Conservation (phyloP, 2,797 vertebrate species). For the Mycteria americana region DNA sequence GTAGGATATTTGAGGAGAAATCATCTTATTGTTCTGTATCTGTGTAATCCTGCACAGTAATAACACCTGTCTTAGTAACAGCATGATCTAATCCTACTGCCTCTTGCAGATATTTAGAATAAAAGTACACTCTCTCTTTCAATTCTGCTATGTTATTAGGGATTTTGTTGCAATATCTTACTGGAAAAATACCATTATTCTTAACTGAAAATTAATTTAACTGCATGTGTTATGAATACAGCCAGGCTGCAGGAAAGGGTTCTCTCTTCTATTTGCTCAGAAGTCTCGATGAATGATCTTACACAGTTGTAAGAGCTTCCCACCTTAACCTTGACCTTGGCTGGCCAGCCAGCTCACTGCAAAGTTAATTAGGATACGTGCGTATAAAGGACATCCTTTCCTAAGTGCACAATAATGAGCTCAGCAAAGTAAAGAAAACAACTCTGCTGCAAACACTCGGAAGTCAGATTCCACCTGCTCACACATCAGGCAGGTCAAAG, state of each 20-base stretch:
- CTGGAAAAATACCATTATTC: neutral
- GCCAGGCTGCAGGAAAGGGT: neutral
- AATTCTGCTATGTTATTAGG: neutral
- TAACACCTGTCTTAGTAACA: neutral
- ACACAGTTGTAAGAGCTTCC: neutral
- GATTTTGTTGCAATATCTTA: neutral
- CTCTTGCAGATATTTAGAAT: neutral
- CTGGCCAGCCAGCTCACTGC: neutral
- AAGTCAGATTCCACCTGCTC: neutral
- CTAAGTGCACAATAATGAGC: neutral
- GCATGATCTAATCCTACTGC: neutral
- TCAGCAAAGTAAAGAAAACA: slow-evolving; percentile 25
- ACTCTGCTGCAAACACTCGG: neutral
- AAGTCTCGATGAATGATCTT: neutral
- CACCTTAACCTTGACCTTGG: neutral
- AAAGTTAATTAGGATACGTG: neutral
- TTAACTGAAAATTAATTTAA: neutral
- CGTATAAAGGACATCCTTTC: neutral
- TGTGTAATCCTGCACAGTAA: neutral
- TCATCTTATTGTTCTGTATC: neutral
- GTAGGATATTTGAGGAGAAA: neutral
- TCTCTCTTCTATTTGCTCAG: neutral
- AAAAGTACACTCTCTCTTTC: neutral
- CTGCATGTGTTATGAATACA: neutral
- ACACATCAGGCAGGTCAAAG: neutral